Evolutionary conservation across 2,888 invertebrate genomes (phyloP).

Genomic region (Dendrolimus houi): DNA sequence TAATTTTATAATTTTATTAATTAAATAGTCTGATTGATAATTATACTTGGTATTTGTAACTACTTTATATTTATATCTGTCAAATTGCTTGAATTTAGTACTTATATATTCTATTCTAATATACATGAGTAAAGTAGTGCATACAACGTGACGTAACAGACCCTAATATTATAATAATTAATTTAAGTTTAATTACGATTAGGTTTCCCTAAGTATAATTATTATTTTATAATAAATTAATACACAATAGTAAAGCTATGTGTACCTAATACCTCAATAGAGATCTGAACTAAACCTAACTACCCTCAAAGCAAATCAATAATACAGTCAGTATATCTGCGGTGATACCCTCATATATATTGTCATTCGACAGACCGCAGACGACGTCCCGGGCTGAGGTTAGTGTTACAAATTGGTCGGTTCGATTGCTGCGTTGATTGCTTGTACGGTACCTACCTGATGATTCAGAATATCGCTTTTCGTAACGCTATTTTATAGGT

Average conservation of each 20-base stretch:
- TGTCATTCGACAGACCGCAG: conserved; percentile 28
- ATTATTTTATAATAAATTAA: no score
- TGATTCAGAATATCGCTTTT: background rate
- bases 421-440: conserved; percentile 1
- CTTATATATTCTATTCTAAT: background rate
- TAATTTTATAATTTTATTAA: background rate
- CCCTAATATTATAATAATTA: no score
- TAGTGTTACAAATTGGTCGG: conserved; percentile 33
- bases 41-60: background rate
- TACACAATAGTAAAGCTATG: no score
- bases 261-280: background rate
- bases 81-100: background rate
- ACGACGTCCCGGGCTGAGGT: conserved; percentile 19
- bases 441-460: background rate
- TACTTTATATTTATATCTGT: background rate
- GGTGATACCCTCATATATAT: conserved; percentile 2
- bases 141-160: no score
- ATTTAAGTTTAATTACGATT: no score
- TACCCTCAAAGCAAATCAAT: background rate
- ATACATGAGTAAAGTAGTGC: no score
- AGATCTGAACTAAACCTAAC: background rate
- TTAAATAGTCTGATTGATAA: background rate
- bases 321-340: background rate
- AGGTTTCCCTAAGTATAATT: no score
- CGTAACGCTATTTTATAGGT: no score